phyloP scores from a whole-genome alignment of 2,888 invertebrate genomes.

The Ectemnius continuus region DNA sequence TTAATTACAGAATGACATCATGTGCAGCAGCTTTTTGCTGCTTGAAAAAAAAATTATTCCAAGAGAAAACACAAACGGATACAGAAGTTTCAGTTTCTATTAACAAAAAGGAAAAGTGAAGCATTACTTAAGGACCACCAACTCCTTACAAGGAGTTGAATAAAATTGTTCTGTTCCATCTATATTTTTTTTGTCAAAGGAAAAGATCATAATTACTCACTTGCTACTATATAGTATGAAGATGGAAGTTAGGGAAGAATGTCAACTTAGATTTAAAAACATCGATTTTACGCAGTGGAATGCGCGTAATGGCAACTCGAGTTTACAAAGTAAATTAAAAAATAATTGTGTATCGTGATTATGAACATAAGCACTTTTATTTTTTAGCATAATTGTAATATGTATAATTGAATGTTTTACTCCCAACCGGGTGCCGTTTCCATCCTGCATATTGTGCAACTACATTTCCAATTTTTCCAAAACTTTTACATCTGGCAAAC shows the following conservation, averaged over 20 bases:
- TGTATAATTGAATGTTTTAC: conserved; percentile 63
- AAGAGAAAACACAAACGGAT: conserved; percentile 52
- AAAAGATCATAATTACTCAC: conserved; percentile 61
- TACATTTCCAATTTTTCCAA: conserved; percentile 48
- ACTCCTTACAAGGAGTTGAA: conserved; percentile 64
- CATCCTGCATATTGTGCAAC: conserved; percentile 49
- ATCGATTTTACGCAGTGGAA: conserved; percentile 53
- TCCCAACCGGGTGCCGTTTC: conserved; percentile 39
- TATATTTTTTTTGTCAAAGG: conserved; percentile 43
- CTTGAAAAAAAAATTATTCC: conserved; percentile 56
- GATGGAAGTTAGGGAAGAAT: conserved; percentile 41
- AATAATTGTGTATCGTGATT: conserved; percentile 59
- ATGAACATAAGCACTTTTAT: conserved; percentile 66
- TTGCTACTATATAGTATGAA: conserved; percentile 53
- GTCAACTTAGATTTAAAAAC: conserved; percentile 59
- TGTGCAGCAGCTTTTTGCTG: conserved; percentile 59
- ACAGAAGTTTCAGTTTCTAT: conserved; percentile 61
- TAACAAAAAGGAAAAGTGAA: conserved; percentile 55
- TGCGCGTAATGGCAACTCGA: conserved; percentile 61
- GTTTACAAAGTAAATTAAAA: conserved; percentile 65
- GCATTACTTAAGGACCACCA: conserved; percentile 66
- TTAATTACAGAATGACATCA: conserved; percentile 64
- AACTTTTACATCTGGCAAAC: conserved; percentile 24
- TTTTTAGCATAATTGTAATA: conserved; percentile 71
- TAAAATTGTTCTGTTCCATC: conserved; percentile 54